A percentile compares a stretch with the other conserved stretches of the same genome.
Conservation (phyloP, 2,888 invertebrate genomes). For the Acrobasis consociella region DNA sequence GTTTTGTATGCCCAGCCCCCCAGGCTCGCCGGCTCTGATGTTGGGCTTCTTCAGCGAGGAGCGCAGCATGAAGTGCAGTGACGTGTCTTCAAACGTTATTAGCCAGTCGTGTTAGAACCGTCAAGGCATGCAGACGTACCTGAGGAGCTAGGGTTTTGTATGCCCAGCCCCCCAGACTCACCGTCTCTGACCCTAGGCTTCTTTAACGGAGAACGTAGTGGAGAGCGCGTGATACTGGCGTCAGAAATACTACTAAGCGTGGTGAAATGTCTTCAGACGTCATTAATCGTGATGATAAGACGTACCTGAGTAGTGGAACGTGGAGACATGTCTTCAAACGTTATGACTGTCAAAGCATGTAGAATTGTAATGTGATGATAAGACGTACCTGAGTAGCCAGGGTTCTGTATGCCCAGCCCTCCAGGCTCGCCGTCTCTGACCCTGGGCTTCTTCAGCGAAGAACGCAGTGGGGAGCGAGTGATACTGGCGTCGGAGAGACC, state of each 20-base stretch:
- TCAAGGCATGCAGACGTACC: too few species aligned
- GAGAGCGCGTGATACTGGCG: slow-evolving; percentile 71
- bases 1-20: slow-evolving; percentile 92
- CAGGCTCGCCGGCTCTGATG: slow-evolving; percentile 64
- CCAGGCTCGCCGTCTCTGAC: slow-evolving; percentile 66
- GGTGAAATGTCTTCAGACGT: slow-evolving; percentile 53
- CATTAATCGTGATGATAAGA: too few species aligned
- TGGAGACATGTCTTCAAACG: too few species aligned
- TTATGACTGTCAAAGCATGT: too few species aligned
- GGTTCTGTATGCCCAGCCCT: slow-evolving; percentile 92
- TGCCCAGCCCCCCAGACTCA: too few species aligned
- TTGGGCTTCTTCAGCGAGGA: too few species aligned
- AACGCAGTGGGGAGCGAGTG: slow-evolving; percentile 81
- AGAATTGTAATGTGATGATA: too few species aligned
- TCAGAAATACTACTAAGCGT: slow-evolving; percentile 83
- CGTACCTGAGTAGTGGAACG: too few species aligned
- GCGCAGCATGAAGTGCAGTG: too few species aligned
- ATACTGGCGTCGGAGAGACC: slow-evolving; percentile 78
- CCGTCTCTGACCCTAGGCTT: slow-evolving; percentile 75
- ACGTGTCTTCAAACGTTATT: too few species aligned
- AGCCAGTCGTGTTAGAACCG: too few species aligned
- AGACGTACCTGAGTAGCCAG: slow-evolving; percentile 79
- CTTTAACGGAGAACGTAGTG: slow-evolving; percentile 89
- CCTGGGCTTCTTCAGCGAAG: slow-evolving; percentile 92
- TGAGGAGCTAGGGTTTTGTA: too few species aligned